phyloP scores from a whole-genome alignment of 2,888 invertebrate genomes.

The Torymus auratus region DNA sequence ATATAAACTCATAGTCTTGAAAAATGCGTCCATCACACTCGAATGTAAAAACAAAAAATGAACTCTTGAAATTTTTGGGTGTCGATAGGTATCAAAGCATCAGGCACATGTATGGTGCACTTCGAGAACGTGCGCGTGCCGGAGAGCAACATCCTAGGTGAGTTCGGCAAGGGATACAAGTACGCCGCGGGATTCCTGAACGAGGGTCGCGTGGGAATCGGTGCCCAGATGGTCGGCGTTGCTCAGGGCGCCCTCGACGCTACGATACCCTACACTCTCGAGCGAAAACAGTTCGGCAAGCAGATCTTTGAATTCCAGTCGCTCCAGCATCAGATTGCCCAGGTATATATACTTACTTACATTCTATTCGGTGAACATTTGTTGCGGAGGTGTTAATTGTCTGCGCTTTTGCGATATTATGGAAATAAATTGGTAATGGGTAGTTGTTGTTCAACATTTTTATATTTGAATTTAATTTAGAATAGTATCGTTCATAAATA shows the following conservation, averaged over 20 bases:
- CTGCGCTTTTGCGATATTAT: no score
- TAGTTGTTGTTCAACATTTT: no score
- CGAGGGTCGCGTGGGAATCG: slow-evolving; percentile 94
- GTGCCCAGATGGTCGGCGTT: slow-evolving; percentile 95
- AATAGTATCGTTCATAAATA: no score
- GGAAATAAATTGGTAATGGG: no score
- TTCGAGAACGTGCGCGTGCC: slow-evolving; percentile 96
- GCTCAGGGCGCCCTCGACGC: slow-evolving; percentile 97
- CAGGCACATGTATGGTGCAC: slow-evolving; percentile 95
- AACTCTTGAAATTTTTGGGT: no score
- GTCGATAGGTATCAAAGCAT: slow-evolving; percentile 86
- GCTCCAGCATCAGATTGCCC: slow-evolving; percentile 96
- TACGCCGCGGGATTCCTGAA: slow-evolving; percentile 97
- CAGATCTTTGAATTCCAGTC: slow-evolving; percentile 95
- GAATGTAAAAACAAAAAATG: no score
- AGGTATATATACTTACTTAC: slow-evolving; percentile 22
- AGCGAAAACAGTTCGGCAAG: slow-evolving; percentile 95
- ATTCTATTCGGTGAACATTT: no score
- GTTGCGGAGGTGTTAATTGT: no score
- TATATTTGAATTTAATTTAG: no score
- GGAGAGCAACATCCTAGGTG: slow-evolving; percentile 88
- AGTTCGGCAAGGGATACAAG: slow-evolving; percentile 95
- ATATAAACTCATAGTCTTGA: no score
- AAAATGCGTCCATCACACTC: no score
- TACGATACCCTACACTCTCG: slow-evolving; percentile 95